Conservation (phyloP, 2,113 vertebrate genomes). For the Phaetusa simplex region DNA sequence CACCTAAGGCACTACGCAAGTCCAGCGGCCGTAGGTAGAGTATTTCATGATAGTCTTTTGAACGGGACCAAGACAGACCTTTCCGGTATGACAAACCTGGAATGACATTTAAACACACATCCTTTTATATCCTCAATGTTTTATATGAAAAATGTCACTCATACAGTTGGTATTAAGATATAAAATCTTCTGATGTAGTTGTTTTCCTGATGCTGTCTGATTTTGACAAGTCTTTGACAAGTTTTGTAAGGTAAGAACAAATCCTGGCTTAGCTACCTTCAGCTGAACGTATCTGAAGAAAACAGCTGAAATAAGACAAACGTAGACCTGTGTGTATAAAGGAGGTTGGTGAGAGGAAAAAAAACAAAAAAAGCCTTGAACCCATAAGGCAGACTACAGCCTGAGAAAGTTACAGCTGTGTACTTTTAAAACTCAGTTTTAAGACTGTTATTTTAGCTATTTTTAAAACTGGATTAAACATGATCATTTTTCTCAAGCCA, state of each 20-base stretch:
- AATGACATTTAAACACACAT: slow-evolving; percentile 4
- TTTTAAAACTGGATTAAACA: neutral
- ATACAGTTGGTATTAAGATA: neutral
- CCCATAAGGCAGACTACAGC: neutral
- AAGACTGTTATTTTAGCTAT: neutral
- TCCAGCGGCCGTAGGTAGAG: slow-evolving; percentile 87
- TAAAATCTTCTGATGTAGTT: neutral
- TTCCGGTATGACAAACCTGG: slow-evolving; percentile 93
- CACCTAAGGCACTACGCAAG: slow-evolving; percentile 75
- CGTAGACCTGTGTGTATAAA: neutral
- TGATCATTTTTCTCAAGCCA: neutral
- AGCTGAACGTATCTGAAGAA: neutral
- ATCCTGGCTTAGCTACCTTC: neutral
- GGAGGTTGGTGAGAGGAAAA: neutral
- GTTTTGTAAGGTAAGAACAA: neutral
- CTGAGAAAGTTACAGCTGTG: neutral
- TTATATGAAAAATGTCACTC: neutral
- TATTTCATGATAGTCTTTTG: slow-evolving; percentile 72
- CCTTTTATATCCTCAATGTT: neutral
- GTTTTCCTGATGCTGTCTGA: neutral
- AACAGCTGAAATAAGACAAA: neutral
- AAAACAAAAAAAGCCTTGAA: neutral
- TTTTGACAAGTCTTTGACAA: neutral
- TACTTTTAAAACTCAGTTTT: neutral
- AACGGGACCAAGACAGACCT: slow-evolving; percentile 86